Conservation (phyloP, 2,797 vertebrate genomes). For the Telmatherina bonti region DNA sequence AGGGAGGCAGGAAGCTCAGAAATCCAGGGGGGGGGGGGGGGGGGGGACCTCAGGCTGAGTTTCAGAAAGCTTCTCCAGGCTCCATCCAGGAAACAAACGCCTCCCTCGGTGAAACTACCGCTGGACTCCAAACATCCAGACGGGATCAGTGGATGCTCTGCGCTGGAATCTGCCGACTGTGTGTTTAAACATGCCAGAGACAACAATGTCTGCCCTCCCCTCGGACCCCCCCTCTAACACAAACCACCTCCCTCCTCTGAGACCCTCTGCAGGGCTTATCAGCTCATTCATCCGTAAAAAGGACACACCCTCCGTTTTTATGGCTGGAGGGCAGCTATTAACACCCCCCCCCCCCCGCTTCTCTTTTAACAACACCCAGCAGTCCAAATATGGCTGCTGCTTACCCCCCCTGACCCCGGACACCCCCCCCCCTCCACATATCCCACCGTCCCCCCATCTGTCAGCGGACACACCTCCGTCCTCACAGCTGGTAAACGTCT, state of each 20-base stretch:
- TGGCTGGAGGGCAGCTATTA: conserved; percentile 73
- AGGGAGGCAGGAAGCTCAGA: no score
- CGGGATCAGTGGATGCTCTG: conserved; percentile 12
- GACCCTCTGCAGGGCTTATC: conserved; percentile 75
- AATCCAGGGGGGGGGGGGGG: conserved; percentile 5
- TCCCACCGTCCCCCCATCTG: conserved; percentile 61
- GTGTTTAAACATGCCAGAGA: conserved; percentile 55
- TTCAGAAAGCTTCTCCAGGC: neutral
- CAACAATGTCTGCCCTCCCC: conserved; percentile 66
- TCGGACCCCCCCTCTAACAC: conserved; percentile 13
- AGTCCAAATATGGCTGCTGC: conserved; percentile 66
- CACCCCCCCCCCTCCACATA: neutral
- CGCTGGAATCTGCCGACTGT: conserved; percentile 24
- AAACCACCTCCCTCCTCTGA: conserved; percentile 57
- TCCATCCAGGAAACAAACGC: neutral
- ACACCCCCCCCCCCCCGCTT: no score
- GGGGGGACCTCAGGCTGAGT: no score
- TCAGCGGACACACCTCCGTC: conserved; percentile 36
- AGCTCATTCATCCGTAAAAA: conserved; percentile 79
- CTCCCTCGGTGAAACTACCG: neutral
- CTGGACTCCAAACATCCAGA: conserved; percentile 19
- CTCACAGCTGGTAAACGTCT: conserved; percentile 7
- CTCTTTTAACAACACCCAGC: conserved; percentile 44
- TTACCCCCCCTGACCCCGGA: conserved; percentile 38
- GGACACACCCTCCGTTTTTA: conserved; percentile 80